Evolutionary conservation across 2,797 vertebrate genomes (phyloP).

Genomic region (Synanceia verrucosa): DNA sequence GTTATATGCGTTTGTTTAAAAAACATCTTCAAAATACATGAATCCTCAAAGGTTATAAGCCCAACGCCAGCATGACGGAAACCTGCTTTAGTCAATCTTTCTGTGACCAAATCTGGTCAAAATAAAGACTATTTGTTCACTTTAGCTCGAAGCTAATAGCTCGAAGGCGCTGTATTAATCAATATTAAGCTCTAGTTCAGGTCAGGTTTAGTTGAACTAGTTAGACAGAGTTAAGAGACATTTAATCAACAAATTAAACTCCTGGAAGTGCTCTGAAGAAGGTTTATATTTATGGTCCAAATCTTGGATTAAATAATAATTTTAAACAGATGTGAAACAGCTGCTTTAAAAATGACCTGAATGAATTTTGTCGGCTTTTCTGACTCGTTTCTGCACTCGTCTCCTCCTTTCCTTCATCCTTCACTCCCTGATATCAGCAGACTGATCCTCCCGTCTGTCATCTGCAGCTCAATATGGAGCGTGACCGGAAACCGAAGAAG

Average conservation of each 20-base stretch:
- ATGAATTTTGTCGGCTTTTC: conserved; percentile 7
- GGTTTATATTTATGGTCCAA: neutral
- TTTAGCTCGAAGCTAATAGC: too few relatives aligned
- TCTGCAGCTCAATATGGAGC: conserved; percentile 44
- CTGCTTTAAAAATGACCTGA: neutral
- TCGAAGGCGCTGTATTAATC: too few relatives aligned
- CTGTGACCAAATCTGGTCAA: too few relatives aligned
- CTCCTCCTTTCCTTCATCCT: neutral
- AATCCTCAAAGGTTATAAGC: too few relatives aligned
- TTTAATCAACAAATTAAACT: conserved; percentile 2
- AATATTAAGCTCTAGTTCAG: too few relatives aligned
- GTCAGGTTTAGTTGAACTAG: too few relatives aligned
- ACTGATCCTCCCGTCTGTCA: conserved; percentile 47
- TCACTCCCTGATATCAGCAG: conserved; percentile 15
- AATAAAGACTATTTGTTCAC: too few relatives aligned
- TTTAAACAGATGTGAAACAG: neutral
- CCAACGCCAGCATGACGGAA: too few relatives aligned
- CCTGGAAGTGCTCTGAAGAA: neutral
- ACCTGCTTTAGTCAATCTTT: too few relatives aligned
- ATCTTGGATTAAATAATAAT: neutral
- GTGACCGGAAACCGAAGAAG: neutral
- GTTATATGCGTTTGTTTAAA: too few relatives aligned
- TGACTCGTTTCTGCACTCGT: neutral
- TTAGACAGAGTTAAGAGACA: neutral
- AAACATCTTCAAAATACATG: too few relatives aligned